Evolutionary conservation across 2,113 vertebrate genomes (phyloP).

Genomic region (Melospiza georgiana): DNA sequence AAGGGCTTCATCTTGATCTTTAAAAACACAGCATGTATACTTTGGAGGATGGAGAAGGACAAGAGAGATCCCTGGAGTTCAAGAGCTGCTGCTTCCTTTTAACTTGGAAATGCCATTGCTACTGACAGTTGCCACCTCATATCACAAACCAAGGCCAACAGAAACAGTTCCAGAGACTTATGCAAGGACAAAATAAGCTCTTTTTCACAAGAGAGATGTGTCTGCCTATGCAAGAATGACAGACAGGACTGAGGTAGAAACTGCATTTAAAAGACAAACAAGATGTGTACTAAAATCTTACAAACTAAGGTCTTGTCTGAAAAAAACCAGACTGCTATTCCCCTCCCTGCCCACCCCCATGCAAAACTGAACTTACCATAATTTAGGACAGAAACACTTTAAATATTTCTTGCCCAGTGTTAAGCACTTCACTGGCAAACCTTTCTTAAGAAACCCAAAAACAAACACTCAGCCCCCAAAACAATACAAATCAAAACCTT

Average conservation of each 20-base stretch:
- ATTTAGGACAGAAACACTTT: not conserved
- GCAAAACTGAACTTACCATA: not conserved
- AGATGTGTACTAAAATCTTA: not conserved
- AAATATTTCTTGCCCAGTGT: not conserved
- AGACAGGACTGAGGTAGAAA: not conserved
- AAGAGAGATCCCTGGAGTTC: not conserved
- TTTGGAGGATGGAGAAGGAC: not conserved
- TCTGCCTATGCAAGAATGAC: not conserved
- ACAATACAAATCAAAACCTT: not conserved
- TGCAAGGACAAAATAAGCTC: not conserved
- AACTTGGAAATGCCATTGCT: not conserved
- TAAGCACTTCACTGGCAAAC: not conserved
- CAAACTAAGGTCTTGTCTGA: not conserved
- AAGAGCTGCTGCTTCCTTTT: not conserved
- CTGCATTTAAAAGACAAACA: not conserved
- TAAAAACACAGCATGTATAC: not conserved
- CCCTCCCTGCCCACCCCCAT: rapidly evolving
- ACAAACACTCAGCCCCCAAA: not conserved
- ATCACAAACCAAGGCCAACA: constrained; percentile 1
- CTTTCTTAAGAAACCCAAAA: not conserved
- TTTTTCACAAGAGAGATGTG: not conserved
- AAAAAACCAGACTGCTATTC: not conserved
- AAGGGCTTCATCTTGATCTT: not conserved
- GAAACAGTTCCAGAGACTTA: not conserved
- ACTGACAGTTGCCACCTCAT: not conserved